Evolutionary conservation across 1,140 invertebrate species (phyloP).

Genomic region (Aphis craccivora): DNA sequence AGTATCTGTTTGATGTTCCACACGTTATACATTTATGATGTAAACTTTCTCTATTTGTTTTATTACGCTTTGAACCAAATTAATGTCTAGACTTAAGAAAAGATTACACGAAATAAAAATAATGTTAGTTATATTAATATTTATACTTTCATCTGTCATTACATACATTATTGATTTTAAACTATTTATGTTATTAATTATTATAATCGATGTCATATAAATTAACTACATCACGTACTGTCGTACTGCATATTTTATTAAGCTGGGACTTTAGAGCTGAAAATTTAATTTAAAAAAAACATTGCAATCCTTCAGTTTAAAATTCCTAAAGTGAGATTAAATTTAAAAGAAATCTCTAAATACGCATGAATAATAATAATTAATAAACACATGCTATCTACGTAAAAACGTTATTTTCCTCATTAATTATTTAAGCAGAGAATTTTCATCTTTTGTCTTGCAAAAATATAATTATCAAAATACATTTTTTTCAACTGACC

Average conservation of each 20-base stretch:
- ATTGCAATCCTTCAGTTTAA: background rate
- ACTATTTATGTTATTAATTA: too few species aligned
- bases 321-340: background rate
- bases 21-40: too few species aligned
- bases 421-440: constrained; percentile 54
- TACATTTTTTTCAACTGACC: constrained; percentile 20
- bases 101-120: too few species aligned
- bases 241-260: background rate
- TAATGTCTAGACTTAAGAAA: too few species aligned
- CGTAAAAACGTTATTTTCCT: constrained; percentile 9
- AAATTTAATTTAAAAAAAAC: background rate
- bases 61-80: too few species aligned
- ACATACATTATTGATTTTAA: too few species aligned
- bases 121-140: too few species aligned
- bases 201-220: too few species aligned
- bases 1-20: too few species aligned
- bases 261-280: background rate
- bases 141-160: too few species aligned
- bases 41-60: too few species aligned
- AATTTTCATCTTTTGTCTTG: constrained; percentile 37
- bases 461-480: constrained; percentile 55
- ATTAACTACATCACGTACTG: background rate
- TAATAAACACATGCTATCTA: background rate
- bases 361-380: background rate
- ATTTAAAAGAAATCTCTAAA: constrained; percentile 10